Conservation (phyloP, 30 jellyfish, hydroid and myxozoan genomes). For the Aurelia aurita complex sp. Pacific region DNA sequence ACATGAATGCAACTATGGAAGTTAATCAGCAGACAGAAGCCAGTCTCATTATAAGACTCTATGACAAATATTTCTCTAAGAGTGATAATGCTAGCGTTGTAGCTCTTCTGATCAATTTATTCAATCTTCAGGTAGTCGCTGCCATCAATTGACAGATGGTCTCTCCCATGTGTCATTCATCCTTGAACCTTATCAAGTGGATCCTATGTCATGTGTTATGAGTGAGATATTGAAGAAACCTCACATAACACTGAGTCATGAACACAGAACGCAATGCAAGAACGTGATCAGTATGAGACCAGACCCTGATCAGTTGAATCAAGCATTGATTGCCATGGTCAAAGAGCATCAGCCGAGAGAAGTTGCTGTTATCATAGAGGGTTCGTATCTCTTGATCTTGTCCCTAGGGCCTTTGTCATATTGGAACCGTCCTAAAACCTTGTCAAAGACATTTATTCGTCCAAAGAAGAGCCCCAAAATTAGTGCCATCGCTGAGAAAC, state of each 20-base stretch:
- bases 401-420: too few relatives aligned
- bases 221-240: constrained; percentile 72
- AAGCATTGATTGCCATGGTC: constrained; percentile 78
- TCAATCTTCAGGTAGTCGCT: constrained; percentile 28
- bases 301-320: constrained; percentile 71
- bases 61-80: too few relatives aligned
- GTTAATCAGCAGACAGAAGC: too few relatives aligned
- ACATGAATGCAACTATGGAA: too few relatives aligned
- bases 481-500: too few relatives aligned
- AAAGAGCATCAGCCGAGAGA: constrained; percentile 77
- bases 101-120: neutral
- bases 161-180: constrained; percentile 55
- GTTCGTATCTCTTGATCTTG: neutral
- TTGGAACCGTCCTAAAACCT: too few relatives aligned
- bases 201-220: constrained; percentile 74
- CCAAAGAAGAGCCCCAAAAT: too few relatives aligned
- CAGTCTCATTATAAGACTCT: too few relatives aligned
- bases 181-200: constrained; percentile 76
- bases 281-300: constrained; percentile 88
- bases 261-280: constrained; percentile 70
- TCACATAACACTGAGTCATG: constrained; percentile 62
- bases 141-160: constrained; percentile 33
- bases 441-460: too few relatives aligned
- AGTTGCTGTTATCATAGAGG: constrained; percentile 74
- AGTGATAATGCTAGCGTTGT: too few relatives aligned